Conservation (phyloP, 2,888 invertebrate species). For the Lordiphosa fenestrarum region DNA sequence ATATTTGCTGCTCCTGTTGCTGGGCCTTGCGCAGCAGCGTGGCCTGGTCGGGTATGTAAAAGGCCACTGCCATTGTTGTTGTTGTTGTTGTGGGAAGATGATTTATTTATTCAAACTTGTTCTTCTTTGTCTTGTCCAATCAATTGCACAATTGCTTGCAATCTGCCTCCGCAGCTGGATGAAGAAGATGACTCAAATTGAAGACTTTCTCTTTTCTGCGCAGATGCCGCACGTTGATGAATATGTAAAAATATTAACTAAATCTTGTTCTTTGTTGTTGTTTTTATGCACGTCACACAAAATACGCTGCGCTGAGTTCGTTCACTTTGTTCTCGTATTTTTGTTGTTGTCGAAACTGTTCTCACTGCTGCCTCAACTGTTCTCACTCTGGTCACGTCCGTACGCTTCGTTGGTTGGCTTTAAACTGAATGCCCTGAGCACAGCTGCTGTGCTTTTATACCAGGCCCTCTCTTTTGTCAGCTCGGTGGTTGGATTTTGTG, state of each 20-base stretch:
- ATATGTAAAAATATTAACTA: conserved; percentile 62
- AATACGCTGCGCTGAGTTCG: conserved; percentile 20
- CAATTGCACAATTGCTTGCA: conserved; percentile 62
- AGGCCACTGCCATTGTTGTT: conserved; percentile 75
- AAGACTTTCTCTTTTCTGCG: conserved; percentile 56
- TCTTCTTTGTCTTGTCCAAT: conserved; percentile 31
- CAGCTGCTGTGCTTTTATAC: conserved; percentile 46
- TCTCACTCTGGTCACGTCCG: conserved; percentile 22
- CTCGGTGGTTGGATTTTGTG: conserved; percentile 9
- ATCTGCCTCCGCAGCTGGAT: no score
- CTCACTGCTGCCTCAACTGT: not conserved
- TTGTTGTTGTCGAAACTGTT: not conserved
- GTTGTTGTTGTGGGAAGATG: conserved; percentile 13
- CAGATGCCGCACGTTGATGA: conserved; percentile 46
- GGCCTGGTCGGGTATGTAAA: conserved; percentile 78
- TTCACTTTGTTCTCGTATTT: conserved; percentile 55
- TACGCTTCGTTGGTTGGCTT: conserved; percentile 41
- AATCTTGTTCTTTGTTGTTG: conserved; percentile 53
- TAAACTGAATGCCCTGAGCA: conserved; percentile 50
- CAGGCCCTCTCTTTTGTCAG: conserved; percentile 29
- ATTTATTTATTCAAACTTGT: conserved; percentile 27
- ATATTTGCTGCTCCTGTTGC: conserved; percentile 73
- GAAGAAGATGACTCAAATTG: conserved; percentile 47
- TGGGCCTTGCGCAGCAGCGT: conserved; percentile 71
- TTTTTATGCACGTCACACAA: conserved; percentile 18